These are phyloP conservation scores for Pantherophis alleghaniensis DNA, from an alignment of 2,797 vertebrate species.

Conservation along the genomic window DNA sequence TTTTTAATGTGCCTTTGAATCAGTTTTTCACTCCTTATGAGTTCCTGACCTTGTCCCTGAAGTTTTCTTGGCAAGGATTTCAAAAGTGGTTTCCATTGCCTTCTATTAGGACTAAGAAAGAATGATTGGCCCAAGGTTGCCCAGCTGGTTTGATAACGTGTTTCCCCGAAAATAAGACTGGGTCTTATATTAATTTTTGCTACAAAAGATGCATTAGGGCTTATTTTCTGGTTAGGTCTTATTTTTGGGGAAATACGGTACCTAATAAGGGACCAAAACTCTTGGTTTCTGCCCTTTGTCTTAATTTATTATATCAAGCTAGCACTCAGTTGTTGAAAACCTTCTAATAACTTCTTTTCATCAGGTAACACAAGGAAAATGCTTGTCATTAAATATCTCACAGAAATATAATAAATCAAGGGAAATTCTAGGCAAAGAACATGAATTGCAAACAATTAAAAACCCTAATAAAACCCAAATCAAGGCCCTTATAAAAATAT, in stretches of 20 bases:
- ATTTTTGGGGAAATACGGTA: no score
- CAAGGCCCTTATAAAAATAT: background rate
- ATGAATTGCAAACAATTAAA: background rate
- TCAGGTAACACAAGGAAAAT: background rate
- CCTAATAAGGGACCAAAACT: background rate
- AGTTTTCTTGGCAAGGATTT: background rate
- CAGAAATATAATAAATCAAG: background rate
- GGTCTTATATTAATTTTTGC: no score
- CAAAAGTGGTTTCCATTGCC: background rate
- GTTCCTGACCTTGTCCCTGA: background rate
- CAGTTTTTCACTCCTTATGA: background rate
- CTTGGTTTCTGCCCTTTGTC: background rate
- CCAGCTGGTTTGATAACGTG: background rate
- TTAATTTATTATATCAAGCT: background rate
- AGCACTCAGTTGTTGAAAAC: background rate
- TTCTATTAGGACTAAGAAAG: background rate
- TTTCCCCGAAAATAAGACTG: no score
- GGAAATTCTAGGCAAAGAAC: background rate
- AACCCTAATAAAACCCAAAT: background rate
- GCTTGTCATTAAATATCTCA: background rate
- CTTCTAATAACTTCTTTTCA: background rate
- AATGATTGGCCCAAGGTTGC: background rate
- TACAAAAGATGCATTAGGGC: no score
- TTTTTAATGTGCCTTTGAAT: background rate
- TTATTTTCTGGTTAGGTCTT: no score